These are phyloP conservation scores for Microctenopoma stevenorrisi DNA, from an alignment of 2,797 vertebrate species.

Conservation along the genomic window DNA sequence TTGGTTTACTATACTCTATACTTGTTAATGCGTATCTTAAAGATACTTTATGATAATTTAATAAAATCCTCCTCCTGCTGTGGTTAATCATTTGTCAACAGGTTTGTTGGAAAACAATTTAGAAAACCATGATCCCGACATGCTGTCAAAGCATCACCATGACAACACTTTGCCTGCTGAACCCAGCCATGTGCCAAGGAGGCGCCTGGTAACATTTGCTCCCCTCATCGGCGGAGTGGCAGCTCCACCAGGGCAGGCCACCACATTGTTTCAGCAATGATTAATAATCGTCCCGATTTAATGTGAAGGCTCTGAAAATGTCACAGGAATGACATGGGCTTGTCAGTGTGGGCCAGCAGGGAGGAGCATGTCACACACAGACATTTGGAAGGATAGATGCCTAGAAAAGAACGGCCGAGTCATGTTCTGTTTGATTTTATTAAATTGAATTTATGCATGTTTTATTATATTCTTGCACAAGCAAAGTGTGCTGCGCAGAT, in stretches of 20 bases:
- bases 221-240: conserved; percentile 49
- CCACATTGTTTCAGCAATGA: conserved; percentile 76
- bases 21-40: too few relatives aligned
- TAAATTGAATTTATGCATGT: conserved; percentile 9
- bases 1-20: too few relatives aligned
- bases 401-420: conserved; percentile 28
- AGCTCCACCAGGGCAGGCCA: conserved; percentile 64
- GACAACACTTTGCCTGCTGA: conserved; percentile 57
- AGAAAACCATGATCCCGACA: too few relatives aligned
- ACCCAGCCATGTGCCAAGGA: conserved; percentile 42
- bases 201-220: conserved; percentile 60
- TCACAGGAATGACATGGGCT: conserved; percentile 76
- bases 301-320: conserved; percentile 81
- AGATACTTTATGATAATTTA: too few relatives aligned
- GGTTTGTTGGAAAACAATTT: neutral
- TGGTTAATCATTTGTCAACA: conserved; percentile 2
- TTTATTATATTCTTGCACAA: conserved; percentile 9
- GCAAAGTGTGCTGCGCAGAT: conserved; percentile 13
- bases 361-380: conserved; percentile 58
- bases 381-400: conserved; percentile 70
- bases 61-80: neutral
- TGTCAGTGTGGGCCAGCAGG: conserved; percentile 60
- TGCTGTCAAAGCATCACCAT: conserved; percentile 62
- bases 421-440: conserved; percentile 17
- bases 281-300: conserved; percentile 84